A percentile compares a stretch with the other conserved stretches of the same genome.
phyloP scores from a whole-genome alignment of 2,113 vertebrate genomes.

The Marcusenius ussheri region DNA sequence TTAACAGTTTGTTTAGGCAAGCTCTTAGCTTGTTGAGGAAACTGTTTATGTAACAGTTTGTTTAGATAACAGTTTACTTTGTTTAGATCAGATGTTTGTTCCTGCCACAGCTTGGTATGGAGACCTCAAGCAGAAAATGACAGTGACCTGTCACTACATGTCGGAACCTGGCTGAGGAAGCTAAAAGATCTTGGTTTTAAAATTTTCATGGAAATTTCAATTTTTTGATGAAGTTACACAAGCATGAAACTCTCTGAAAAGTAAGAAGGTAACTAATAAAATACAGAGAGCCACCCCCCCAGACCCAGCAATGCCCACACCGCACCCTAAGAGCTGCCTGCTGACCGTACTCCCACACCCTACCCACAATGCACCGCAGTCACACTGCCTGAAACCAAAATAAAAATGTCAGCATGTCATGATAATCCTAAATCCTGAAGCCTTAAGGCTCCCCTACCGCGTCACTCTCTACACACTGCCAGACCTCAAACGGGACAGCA shows the following conservation, averaged over 20 bases:
- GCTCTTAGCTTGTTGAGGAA: not conserved
- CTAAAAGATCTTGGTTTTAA: not conserved
- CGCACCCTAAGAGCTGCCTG: not conserved
- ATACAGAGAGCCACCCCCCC: not conserved
- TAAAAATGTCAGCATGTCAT: not conserved
- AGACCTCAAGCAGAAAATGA: not conserved
- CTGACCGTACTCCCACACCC: not conserved
- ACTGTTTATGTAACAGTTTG: not conserved
- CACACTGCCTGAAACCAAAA: not conserved
- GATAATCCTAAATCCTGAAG: not conserved
- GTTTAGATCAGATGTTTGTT: not conserved
- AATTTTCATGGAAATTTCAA: not conserved
- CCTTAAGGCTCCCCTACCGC: conserved; percentile 19
- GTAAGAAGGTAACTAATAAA: not conserved
- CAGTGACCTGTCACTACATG: not conserved
- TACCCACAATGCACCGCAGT: not conserved
- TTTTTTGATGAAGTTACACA: not conserved
- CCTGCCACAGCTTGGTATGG: not conserved
- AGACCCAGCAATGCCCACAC: not conserved
- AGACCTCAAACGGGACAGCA: not conserved
- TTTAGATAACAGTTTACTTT: not conserved
- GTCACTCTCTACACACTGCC: conserved; percentile 25
- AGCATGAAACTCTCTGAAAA: not conserved
- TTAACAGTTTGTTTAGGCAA: not conserved
- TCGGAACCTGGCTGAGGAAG: not conserved